Evolutionary conservation across 2,113 vertebrate species (phyloP).

Genomic region (Macaca mulatta): DNA sequence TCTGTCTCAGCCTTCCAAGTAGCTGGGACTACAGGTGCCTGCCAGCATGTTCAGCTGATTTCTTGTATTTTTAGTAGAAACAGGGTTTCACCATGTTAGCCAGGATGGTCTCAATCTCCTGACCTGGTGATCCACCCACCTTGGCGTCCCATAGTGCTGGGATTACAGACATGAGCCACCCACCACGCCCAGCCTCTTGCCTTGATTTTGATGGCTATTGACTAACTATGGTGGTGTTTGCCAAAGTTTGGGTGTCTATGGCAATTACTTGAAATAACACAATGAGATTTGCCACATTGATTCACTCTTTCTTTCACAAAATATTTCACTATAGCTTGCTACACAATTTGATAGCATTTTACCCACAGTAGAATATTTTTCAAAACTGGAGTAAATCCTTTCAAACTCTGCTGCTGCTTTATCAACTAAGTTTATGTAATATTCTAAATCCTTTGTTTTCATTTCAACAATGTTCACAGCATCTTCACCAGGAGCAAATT

Average conservation of each 20-base stretch:
- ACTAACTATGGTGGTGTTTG: background rate
- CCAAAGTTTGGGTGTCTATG: background rate
- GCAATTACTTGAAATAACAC: background rate
- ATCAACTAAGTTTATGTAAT: background rate
- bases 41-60: no score
- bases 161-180: no score
- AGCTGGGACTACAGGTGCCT: no score
- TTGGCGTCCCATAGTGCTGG: no score
- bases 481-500: background rate
- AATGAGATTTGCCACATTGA: background rate
- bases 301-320: background rate
- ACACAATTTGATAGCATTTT: background rate
- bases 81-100: no score
- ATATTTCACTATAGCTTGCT: background rate
- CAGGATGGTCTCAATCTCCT: no score
- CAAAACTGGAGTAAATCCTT: background rate
- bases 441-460: background rate
- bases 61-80: no score
- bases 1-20: no score
- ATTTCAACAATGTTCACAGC: background rate
- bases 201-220: background rate
- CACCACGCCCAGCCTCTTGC: accelerated
- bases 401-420: background rate
- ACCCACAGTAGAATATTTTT: background rate
- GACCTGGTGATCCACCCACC: no score